Conservation (phyloP, 2,113 vertebrate species). For the Daubentonia madagascariensis region DNA sequence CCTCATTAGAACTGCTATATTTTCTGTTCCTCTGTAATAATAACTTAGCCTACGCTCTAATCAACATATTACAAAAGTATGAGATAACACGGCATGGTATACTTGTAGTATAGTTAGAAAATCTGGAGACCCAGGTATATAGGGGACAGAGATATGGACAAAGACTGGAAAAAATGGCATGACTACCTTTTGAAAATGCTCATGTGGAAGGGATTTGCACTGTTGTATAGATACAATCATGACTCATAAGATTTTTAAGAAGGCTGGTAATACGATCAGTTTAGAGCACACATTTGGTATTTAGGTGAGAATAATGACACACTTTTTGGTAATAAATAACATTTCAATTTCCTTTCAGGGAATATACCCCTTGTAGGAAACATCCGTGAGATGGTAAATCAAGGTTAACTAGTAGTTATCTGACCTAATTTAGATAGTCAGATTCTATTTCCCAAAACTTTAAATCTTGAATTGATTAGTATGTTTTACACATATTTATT, state of each 20-base stretch:
- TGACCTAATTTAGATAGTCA: not conserved
- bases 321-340: not conserved
- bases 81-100: not conserved
- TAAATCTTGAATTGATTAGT: not conserved
- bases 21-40: not conserved
- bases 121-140: not conserved
- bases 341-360: not conserved
- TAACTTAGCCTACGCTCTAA: not conserved
- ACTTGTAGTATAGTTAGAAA: not conserved
- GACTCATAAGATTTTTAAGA: not conserved
- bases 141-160: not conserved
- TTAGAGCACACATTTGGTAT: not conserved
- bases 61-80: not conserved
- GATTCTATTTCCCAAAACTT: not conserved
- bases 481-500: not conserved
- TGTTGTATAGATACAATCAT: not conserved
- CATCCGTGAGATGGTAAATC: not conserved
- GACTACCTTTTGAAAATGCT: not conserved
- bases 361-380: not conserved
- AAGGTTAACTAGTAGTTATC: not conserved
- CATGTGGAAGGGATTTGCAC: not conserved
- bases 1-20: not conserved
- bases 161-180: not conserved
- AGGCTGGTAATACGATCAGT: not conserved
- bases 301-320: not conserved